Evolutionary conservation across 2,797 vertebrate species (phyloP), one percentile per base, ranked within the genome.

Genomic region (Agapornis canus): DNA sequence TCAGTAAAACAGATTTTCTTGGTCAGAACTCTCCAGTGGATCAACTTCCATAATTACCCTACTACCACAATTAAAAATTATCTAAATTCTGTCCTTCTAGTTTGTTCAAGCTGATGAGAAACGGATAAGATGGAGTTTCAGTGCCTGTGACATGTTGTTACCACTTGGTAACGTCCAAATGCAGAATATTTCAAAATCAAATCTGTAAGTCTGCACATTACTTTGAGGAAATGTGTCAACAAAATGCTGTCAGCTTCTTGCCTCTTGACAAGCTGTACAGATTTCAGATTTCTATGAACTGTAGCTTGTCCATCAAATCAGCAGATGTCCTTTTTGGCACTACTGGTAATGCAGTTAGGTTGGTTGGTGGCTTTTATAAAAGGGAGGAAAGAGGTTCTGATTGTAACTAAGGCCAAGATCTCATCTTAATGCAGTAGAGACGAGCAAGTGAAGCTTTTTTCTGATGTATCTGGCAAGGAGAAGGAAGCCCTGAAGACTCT

Each of bases 221-320:
- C 86, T 91, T 81, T 87, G 82, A 93, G 69, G 69, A 82, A 86
- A 92, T 29, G 80, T 87, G 93, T 97, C 96, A 97, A 95, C 91
- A 94, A 94, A 94, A 92, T 45, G 56, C 92, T 94, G 94, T 93
- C 92, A 93, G 71, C 83, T 92, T 68, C 69, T 84, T 91, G 75
- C 80, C 66, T 96, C 42, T 86, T 94, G 92, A 96, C 84, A 96
- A 80, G 76, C 57, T 81, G 81, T 52, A 71, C 82, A 61, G 78
- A 80, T 82, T 95, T 94, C 86, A 84, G 77, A 86, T 69, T 77
- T 37, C 78, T 94, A 64, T 71, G 59, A 85, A 66, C 82, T 1
- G 0, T 69, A 69, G 35, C 91, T 54, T 91, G 93, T 85, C 96
- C 93, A 77, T 95, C 95, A 95, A 92, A 75, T 12, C 68, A 43